phyloP scores from a whole-genome alignment of 1,140 invertebrate genomes.

The Helicorthomorpha holstii region DNA sequence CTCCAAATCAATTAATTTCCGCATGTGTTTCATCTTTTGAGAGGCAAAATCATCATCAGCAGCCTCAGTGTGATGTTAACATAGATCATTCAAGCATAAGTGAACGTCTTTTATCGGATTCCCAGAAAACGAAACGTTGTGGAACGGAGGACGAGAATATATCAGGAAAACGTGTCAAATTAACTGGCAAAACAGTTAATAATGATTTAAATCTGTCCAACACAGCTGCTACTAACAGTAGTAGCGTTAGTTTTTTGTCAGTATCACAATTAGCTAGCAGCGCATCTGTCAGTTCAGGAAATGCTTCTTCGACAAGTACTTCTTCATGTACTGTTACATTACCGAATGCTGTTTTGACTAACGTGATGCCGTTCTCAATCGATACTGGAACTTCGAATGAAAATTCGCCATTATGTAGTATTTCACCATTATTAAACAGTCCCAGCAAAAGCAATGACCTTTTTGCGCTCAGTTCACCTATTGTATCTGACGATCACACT shows the following conservation, averaged over 20 bases:
- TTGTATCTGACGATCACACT: too few relatives aligned
- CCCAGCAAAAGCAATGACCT: constrained; percentile 3
- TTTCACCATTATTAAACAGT: constrained; percentile 6
- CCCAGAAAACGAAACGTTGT: too few relatives aligned
- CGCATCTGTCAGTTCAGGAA: not conserved
- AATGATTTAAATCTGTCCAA: too few relatives aligned
- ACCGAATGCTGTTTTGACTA: not conserved
- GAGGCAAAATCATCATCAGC: too few relatives aligned
- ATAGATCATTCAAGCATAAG: too few relatives aligned
- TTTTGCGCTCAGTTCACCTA: too few relatives aligned
- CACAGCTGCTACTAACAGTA: not conserved
- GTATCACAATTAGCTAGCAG: constrained; percentile 4
- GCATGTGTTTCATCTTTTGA: not conserved
- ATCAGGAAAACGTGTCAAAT: too few relatives aligned
- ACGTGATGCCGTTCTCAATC: not conserved
- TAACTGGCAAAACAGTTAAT: too few relatives aligned
- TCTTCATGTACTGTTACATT: not conserved
- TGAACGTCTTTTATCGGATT: too few relatives aligned
- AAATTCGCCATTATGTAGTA: constrained; percentile 4
- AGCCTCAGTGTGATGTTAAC: too few relatives aligned
- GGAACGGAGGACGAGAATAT: too few relatives aligned
- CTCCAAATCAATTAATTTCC: not conserved
- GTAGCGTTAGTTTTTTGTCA: constrained; percentile 3
- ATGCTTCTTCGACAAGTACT: not conserved
- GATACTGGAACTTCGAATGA: constrained; percentile 1